Evolutionary conservation across 1,140 invertebrate species (phyloP), one percentile per base, ranked within the genome.

Genomic region (Ectropis grisescens): DNA sequence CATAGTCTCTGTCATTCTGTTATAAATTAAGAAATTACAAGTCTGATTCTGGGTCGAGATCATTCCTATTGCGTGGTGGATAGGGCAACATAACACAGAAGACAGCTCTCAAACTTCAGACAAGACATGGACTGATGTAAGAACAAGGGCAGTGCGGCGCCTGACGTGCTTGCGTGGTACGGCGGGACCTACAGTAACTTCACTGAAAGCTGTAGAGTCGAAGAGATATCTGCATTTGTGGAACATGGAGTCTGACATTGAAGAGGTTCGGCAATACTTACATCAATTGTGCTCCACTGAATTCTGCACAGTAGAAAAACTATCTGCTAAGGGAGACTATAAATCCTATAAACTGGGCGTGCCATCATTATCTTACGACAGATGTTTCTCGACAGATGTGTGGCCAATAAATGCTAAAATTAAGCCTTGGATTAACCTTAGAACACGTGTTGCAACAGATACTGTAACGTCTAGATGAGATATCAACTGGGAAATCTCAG

Each of bases 301-400:
- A 7, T 28, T 25, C 0, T 46, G 16, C 9, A 39, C 28, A 1
- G 37, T 39, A 1, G 28, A 45, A 15, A 36, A 45, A 14, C 24
- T 39, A 1, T 16, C 10, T 11, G 32, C 42, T 3, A 45, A 25
- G 11, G 37, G 42, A 1, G 29, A 33, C 19, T 46, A 40, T 16
- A 46, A 46, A 22, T 46, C 33, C 6, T 46, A 14, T 23, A 46
- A 46, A 13, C 33, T 40, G n/a, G 29, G 33, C n/a, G 24, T 45
- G n/a, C 40, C 40, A 8, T 0, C 10, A 1, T 13, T 8, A 7
- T 28, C 11, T 23, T 43, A 24, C 22, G 25, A 27, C 8, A 29
- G 2, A 9, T 37, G 40, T 32, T n/a, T 13, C 7, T 37, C 24
- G 8, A 3, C 2, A 16, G 2, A 46, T 13, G 37, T 46, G 0